Evolutionary conservation across 2,888 invertebrate genomes (phyloP).

Genomic region (Nephrotoma guestfalica): DNA sequence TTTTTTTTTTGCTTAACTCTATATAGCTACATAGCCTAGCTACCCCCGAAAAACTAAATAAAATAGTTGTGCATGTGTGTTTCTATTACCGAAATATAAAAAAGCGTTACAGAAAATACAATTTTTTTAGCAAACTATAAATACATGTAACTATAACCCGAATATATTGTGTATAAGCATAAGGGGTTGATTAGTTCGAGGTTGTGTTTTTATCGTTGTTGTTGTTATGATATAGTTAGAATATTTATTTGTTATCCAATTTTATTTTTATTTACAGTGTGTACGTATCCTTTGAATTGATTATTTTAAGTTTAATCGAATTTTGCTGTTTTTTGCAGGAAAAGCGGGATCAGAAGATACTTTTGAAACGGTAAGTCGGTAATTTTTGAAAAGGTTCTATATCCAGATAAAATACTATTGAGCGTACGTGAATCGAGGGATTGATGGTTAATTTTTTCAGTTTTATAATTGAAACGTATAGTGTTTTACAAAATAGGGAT

Average conservation of each 20-base stretch:
- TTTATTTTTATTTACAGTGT: neutral
- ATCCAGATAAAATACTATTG: no score
- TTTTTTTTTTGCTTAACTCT: neutral
- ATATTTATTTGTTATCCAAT: neutral
- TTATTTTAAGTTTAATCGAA: neutral
- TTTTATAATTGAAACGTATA: no score
- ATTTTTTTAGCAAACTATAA: neutral
- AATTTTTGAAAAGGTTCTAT: neutral
- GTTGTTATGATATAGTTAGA: neutral
- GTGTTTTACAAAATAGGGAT: no score
- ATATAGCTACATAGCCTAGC: neutral
- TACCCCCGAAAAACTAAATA: neutral
- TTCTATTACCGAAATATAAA: neutral
- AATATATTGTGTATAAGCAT: neutral
- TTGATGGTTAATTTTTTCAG: no score
- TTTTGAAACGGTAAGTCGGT: neutral
- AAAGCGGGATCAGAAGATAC: neutral
- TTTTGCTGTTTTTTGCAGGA: neutral
- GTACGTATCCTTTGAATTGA: neutral
- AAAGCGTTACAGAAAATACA: neutral
- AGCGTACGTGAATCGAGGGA: no score
- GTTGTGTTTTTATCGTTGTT: neutral
- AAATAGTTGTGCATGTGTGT: neutral
- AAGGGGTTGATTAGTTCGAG: neutral
- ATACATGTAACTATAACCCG: neutral